Evolutionary conservation across 2,113 vertebrate species (phyloP).

Genomic region (Isichthys henryi): DNA sequence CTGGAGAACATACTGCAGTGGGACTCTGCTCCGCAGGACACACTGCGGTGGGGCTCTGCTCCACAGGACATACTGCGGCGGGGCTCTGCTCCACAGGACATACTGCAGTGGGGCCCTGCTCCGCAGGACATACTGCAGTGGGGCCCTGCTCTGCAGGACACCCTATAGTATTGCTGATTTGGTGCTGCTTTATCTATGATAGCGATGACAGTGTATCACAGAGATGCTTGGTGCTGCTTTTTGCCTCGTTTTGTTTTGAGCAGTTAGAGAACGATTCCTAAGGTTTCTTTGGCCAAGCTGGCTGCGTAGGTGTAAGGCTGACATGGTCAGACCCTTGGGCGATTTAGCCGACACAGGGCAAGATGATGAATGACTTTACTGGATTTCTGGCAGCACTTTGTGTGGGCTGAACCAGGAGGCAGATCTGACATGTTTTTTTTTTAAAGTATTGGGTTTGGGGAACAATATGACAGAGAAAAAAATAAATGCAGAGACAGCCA

Average conservation of each 20-base stretch:
- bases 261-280: neutral
- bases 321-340: neutral
- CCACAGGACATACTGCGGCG: neutral
- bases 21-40: neutral
- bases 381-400: neutral
- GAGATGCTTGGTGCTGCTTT: neutral
- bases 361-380: neutral
- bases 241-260: neutral
- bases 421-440: neutral
- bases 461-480: neutral
- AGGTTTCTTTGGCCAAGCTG: neutral
- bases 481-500: constrained; percentile 13
- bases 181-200: neutral
- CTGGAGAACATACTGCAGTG: neutral
- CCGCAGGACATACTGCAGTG: neutral
- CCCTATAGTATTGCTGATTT: neutral
- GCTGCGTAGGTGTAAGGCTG: neutral
- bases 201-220: neutral
- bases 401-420: neutral
- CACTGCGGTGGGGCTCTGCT: neutral
- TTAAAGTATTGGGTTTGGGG: neutral
- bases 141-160: neutral
- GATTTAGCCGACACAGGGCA: neutral
- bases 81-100: neutral
- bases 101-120: neutral